These are phyloP conservation scores for Phrynocephalus vlangalii DNA, from an alignment of 2,797 vertebrate species.

Conservation along the genomic window DNA sequence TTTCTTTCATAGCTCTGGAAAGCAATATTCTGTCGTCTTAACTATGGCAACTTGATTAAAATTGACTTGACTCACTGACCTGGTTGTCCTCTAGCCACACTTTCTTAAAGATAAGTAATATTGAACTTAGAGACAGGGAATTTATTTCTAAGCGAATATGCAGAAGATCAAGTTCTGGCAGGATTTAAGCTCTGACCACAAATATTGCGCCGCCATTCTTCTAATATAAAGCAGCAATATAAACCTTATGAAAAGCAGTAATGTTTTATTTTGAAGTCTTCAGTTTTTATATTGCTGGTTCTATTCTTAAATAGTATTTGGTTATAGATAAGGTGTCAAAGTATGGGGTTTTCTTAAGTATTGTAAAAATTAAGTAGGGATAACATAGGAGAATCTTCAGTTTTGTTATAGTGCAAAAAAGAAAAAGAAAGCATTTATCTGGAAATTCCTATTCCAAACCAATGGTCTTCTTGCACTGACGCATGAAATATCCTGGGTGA, in stretches of 20 bases:
- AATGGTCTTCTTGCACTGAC: too few relatives aligned
- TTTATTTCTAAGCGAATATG: neutral
- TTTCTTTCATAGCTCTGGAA: slow-evolving; percentile 9
- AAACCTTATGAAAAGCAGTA: neutral
- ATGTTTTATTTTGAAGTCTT: neutral
- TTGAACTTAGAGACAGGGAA: neutral
- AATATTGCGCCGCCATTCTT: neutral
- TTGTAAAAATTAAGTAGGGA: too few relatives aligned
- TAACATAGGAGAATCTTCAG: neutral
- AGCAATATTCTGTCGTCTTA: neutral
- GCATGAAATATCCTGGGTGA: too few relatives aligned
- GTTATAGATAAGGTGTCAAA: neutral
- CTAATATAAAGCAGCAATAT: neutral
- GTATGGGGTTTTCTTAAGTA: neutral
- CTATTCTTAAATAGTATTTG: neutral
- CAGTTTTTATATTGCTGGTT: neutral
- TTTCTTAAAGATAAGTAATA: neutral
- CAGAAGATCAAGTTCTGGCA: neutral
- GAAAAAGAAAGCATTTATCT: neutral
- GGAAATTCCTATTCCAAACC: neutral
- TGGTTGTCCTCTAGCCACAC: neutral
- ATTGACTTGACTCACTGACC: neutral
- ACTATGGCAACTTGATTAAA: slow-evolving; percentile 1
- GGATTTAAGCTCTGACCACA: neutral
- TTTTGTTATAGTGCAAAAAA: neutral